These are phyloP conservation scores for Apistogramma diplotaenia DNA, from an alignment of 2,113 vertebrate species.

Conservation along the genomic window DNA sequence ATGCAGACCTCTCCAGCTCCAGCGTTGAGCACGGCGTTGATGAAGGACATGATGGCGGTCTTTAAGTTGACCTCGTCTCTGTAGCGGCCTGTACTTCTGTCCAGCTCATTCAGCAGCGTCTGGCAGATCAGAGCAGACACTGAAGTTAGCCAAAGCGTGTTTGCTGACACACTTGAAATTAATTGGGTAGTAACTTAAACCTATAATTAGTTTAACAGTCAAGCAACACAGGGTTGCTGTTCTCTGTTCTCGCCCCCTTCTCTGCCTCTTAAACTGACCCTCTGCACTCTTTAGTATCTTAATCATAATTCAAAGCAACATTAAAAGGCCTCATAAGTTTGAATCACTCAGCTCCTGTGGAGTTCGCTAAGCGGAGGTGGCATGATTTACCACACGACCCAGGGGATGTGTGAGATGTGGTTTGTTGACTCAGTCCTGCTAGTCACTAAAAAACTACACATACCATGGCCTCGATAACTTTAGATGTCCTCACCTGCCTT, in stretches of 20 bases:
- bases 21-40: conserved; percentile 95
- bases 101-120: conserved; percentile 92
- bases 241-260: background rate
- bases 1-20: conserved; percentile 90
- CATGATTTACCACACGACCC: conserved; percentile 38
- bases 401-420: conserved; percentile 18
- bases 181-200: background rate
- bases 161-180: background rate
- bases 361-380: conserved; percentile 28
- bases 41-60: conserved; percentile 98
- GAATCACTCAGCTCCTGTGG: conserved; percentile 37
- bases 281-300: conserved; percentile 15
- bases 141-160: background rate
- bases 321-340: conserved; percentile 21
- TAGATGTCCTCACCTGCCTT: conserved; percentile 32
- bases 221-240: background rate
- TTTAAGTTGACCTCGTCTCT: conserved; percentile 96
- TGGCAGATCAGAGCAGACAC: conserved; percentile 37
- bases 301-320: conserved; percentile 38
- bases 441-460: conserved; percentile 15
- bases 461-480: conserved; percentile 44
- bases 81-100: conserved; percentile 90
- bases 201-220: background rate
- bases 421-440: conserved; percentile 61
- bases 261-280: background rate